phyloP scores from a whole-genome alignment of 35 echinoderm and acorn worm genomes.

The Lytechinus variegatus region DNA sequence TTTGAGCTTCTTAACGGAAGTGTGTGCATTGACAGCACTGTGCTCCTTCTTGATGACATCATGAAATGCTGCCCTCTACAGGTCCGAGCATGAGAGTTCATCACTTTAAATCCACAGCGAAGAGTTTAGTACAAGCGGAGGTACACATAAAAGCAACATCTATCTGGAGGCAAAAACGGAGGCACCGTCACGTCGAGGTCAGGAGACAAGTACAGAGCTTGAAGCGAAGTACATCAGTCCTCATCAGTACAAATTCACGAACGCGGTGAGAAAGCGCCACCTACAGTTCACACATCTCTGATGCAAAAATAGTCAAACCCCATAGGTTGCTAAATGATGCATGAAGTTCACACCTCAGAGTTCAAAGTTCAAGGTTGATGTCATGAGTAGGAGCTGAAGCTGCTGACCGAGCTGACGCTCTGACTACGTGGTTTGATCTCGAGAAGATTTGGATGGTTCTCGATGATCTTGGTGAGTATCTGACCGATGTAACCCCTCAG shows the following conservation, averaged over 20 bases:
- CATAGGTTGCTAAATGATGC: neutral
- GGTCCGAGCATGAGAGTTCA: neutral
- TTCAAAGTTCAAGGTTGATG: neutral
- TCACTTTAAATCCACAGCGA: neutral
- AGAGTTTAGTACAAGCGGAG: neutral
- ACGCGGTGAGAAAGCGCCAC: neutral
- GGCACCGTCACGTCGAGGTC: neutral
- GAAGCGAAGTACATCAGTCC: neutral
- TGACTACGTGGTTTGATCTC: conserved; percentile 74
- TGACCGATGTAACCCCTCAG: conserved; percentile 82
- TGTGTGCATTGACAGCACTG: neutral
- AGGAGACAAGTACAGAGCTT: neutral
- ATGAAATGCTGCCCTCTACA: neutral
- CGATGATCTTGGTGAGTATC: conserved; percentile 80
- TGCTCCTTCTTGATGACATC: neutral
- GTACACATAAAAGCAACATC: neutral
- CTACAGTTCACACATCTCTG: neutral
- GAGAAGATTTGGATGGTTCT: conserved; percentile 79
- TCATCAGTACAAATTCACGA: neutral
- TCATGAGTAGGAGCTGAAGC: conserved; percentile 51
- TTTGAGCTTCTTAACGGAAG: neutral
- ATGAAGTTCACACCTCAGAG: neutral
- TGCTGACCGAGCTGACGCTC: conserved; percentile 57
- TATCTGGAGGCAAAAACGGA: neutral
- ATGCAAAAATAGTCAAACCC: neutral